Conservation (phyloP, 2,113 vertebrate species). For the Oceanodroma tethys region DNA sequence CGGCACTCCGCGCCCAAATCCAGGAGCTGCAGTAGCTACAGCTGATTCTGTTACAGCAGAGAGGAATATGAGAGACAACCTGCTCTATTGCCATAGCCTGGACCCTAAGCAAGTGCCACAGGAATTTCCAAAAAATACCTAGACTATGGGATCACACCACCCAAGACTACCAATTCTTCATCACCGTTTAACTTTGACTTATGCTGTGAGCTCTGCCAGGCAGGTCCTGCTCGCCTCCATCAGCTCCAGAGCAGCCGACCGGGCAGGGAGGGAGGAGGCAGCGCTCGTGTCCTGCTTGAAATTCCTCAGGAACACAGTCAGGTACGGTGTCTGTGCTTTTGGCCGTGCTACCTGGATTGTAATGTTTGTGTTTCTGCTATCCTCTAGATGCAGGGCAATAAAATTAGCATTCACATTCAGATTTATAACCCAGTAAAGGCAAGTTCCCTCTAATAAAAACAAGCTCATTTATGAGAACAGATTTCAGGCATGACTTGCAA, state of each 20-base stretch:
- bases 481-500: slow-evolving; percentile 46
- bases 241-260: neutral
- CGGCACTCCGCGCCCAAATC: neutral
- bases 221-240: neutral
- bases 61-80: neutral
- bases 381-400: slow-evolving; percentile 30
- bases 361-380: neutral
- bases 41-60: neutral
- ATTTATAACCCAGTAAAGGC: slow-evolving; percentile 32
- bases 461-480: slow-evolving; percentile 32
- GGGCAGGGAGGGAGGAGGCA: neutral
- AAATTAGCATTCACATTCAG: slow-evolving; percentile 44
- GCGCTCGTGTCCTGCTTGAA: neutral
- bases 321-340: neutral
- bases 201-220: neutral
- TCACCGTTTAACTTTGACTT: neutral
- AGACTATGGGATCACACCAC: neutral
- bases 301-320: neutral
- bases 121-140: neutral
- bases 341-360: neutral
- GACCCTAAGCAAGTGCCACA: neutral
- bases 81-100: neutral
- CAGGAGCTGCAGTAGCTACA: neutral
- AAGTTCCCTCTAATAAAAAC: slow-evolving; percentile 40
- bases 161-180: neutral